Base-by-base conservation (phyloP, 2,113 vertebrate species). In the Thermophis baileyi region DNA sequence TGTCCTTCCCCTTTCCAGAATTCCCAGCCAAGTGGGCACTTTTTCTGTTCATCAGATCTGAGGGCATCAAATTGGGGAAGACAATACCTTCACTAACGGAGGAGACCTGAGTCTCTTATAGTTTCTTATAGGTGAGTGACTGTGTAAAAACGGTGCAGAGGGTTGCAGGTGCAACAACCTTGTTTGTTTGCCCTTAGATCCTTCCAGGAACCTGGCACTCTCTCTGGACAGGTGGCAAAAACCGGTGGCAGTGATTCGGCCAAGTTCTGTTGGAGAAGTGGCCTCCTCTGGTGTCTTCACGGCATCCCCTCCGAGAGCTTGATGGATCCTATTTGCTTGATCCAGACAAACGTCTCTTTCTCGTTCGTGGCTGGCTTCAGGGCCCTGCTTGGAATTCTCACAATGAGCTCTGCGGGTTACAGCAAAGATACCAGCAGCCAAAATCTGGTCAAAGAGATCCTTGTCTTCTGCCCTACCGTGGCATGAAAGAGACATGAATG, bases 1-100 rank as follows among this genome's bases (percentile, higher is more conserved):
- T 5, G 20, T 87, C 93, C 47, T 85, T 89, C 94, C 94, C 69
- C 89, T 90, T 94, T 91, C 49, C 47, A 20, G 69, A 40, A 74
- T 35, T 35, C 16, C n/a, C 69, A 74, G 69, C n/a, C 69, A 74
- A 6, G 69, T 74, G 6, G 69, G n/a, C n/a, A 20, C 18, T 11
- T 27, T 88, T 12, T n/a, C 16, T 25, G 87, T 44, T 55, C n/a
- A 46, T 3, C 40, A 51, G 46, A 87, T n/a, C 27, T 87, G 25
- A 50, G 86, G 12, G 46, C 85, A 16, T 25, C 12, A 2, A 4
- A 27, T 27, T 25, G 85, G 46, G 46, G 47, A 50, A 50, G 47
- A 4, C 11, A 0, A 35, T n/a, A 69, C 12, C 14, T 69, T 35
- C 30, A 0, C 63, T 35, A 86, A 30, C 35, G 11, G 54, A 81